Percentiles rank a stretch among this genome's conserved stretches.
phyloP scores from a whole-genome alignment of 1,140 invertebrate species.

The Drosophila pseudoobscura region DNA sequence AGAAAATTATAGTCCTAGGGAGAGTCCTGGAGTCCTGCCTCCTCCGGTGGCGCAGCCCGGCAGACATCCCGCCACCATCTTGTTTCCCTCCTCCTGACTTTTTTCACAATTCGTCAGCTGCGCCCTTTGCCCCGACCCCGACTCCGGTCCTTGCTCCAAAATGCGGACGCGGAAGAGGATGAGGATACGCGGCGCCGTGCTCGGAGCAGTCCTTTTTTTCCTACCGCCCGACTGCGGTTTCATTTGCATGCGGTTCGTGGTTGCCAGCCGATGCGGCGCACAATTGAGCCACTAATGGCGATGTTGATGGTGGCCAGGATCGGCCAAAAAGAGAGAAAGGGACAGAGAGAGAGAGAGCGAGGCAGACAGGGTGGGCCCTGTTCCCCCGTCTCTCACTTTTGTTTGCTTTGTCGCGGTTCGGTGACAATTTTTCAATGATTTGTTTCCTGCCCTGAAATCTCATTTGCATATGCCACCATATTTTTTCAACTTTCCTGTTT shows the following conservation, averaged over 20 bases:
- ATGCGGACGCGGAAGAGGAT: slow-evolving; percentile 16
- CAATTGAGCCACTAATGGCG: slow-evolving; percentile 72
- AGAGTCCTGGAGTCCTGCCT: slow-evolving; percentile 12
- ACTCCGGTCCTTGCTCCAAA: neutral
- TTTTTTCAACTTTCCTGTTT: slow-evolving; percentile 49
- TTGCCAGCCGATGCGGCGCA: slow-evolving; percentile 67
- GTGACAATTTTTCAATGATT: slow-evolving; percentile 83
- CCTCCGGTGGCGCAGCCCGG: neutral
- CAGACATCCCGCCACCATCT: slow-evolving; percentile 38
- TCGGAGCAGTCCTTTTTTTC: slow-evolving; percentile 36
- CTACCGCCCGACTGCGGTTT: slow-evolving; percentile 56
- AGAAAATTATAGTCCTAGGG: slow-evolving; percentile 65
- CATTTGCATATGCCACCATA: slow-evolving; percentile 78
- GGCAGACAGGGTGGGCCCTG: slow-evolving; percentile 16
- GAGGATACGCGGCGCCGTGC: slow-evolving; percentile 44
- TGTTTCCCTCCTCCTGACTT: slow-evolving; percentile 53
- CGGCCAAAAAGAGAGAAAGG: slow-evolving; percentile 25
- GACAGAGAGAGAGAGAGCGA: neutral
- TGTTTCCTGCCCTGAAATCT: slow-evolving; percentile 66
- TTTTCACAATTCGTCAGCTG: slow-evolving; percentile 82
- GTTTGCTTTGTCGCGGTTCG: slow-evolving; percentile 61
- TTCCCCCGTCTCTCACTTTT: slow-evolving; percentile 24
- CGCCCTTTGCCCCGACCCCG: slow-evolving; percentile 49
- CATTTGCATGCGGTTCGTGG: slow-evolving; percentile 80
- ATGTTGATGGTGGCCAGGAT: slow-evolving; percentile 68